These are phyloP conservation scores for Lingula anatina DNA, from an alignment of 2,888 invertebrate species.

Conservation along the genomic window DNA sequence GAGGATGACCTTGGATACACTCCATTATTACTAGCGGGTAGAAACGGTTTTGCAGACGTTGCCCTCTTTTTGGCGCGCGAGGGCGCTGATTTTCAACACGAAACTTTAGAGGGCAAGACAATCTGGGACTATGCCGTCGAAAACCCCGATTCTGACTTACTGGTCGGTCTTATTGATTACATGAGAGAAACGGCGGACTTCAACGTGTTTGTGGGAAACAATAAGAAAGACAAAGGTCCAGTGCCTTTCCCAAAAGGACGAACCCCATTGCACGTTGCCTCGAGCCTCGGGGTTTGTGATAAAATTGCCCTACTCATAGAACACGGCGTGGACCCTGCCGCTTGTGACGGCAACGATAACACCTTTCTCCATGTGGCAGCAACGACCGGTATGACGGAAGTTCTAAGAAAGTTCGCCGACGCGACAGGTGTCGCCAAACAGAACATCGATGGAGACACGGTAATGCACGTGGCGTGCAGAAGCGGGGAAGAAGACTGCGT, in stretches of 20 bases:
- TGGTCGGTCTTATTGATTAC: slow-evolving; percentile 18
- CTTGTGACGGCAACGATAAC: slow-evolving; percentile 33
- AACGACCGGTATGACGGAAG: slow-evolving; percentile 30
- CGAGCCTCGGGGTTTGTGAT: slow-evolving; percentile 22
- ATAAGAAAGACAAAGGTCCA: slow-evolving; percentile 43
- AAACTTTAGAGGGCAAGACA: slow-evolving; percentile 38
- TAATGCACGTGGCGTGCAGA: slow-evolving; percentile 44
- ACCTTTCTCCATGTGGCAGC: slow-evolving; percentile 44
- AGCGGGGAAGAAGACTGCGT: slow-evolving; percentile 31
- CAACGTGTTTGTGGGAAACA: not conserved
- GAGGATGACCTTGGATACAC: slow-evolving; percentile 42
- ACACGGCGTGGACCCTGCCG: slow-evolving; percentile 24
- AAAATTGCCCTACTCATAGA: slow-evolving; percentile 32
- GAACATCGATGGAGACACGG: slow-evolving; percentile 39
- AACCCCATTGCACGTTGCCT: slow-evolving; percentile 31
- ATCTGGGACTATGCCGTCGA: slow-evolving; percentile 42
- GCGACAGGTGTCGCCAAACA: slow-evolving; percentile 22
- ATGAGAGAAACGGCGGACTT: slow-evolving; percentile 1
- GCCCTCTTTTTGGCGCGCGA: slow-evolving; percentile 26
- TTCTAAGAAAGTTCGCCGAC: slow-evolving; percentile 24
- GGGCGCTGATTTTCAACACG: slow-evolving; percentile 26
- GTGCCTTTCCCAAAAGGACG: not conserved
- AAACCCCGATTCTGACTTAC: slow-evolving; percentile 22
- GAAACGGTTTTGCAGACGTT: slow-evolving; percentile 25
- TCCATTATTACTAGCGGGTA: slow-evolving; percentile 38